These are phyloP conservation scores for Chrysolina haemoptera DNA, from an alignment of 2,888 invertebrate species.

Conservation along the genomic window DNA sequence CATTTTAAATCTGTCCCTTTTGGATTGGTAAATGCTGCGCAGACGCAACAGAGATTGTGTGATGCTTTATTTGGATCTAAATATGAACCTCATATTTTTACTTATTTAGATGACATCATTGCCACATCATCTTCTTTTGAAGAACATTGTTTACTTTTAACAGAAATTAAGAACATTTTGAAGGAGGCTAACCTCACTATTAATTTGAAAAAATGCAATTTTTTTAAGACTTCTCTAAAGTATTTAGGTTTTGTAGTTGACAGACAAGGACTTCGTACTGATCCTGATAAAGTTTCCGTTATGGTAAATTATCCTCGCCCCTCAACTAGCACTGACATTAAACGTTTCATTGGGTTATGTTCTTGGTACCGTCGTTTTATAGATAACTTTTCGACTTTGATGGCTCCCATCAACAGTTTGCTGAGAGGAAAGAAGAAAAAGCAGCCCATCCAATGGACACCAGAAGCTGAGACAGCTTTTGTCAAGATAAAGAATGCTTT, in stretches of 20 bases:
- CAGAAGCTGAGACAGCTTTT: slow-evolving; percentile 50
- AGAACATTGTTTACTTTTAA: slow-evolving; percentile 48
- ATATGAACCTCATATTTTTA: slow-evolving; percentile 36
- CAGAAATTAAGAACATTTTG: slow-evolving; percentile 45
- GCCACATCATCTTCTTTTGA: slow-evolving; percentile 49
- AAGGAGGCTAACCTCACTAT: slow-evolving; percentile 47
- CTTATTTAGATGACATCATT: slow-evolving; percentile 57
- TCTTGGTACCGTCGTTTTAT: slow-evolving; percentile 57
- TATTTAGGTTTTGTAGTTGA: slow-evolving; percentile 56
- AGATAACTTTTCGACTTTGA: slow-evolving; percentile 51
- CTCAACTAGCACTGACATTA: slow-evolving; percentile 52
- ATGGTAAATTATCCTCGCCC: slow-evolving; percentile 54
- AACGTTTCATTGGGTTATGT: slow-evolving; percentile 55
- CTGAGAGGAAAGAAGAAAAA: slow-evolving; percentile 49
- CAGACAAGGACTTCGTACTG: slow-evolving; percentile 49
- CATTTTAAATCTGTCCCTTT: no score
- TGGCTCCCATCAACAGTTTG: slow-evolving; percentile 53
- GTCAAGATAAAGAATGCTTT: slow-evolving; percentile 47
- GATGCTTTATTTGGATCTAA: slow-evolving; percentile 40
- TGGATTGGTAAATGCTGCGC: slow-evolving; percentile 35
- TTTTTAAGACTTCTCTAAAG: slow-evolving; percentile 51
- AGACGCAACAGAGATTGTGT: slow-evolving; percentile 36
- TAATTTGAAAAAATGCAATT: slow-evolving; percentile 55
- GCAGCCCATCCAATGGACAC: slow-evolving; percentile 46
- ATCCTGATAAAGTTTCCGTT: slow-evolving; percentile 54